A percentile compares a stretch with the other conserved stretches of the same genome.
phyloP scores from a whole-genome alignment of 2,113 vertebrate genomes.

The Thomomys bottae region DNA sequence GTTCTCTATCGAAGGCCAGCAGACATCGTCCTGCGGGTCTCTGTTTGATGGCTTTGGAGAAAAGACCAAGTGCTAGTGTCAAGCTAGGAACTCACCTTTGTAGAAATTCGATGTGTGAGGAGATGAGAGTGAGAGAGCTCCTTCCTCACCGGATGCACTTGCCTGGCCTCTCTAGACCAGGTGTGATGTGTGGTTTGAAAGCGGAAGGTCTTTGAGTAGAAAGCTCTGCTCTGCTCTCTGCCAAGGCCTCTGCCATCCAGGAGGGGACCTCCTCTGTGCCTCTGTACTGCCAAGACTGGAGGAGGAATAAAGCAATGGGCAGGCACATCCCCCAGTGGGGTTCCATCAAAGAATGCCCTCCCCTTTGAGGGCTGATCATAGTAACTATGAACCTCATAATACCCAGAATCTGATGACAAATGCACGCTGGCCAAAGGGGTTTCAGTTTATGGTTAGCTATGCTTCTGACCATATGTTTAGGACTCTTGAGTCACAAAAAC shows the following conservation, averaged over 20 bases:
- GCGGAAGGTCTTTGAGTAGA: conserved; percentile 78
- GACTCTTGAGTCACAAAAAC: conserved; percentile 18
- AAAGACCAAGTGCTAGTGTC: conserved; percentile 32
- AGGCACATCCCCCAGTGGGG: conserved; percentile 55
- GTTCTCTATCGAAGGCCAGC: background rate
- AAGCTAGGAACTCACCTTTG: conserved; percentile 62
- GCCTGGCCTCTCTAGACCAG: conserved; percentile 52
- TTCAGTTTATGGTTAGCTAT: conserved; percentile 44
- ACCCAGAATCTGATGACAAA: conserved; percentile 71
- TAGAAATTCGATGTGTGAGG: conserved; percentile 56
- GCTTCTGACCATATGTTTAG: conserved; percentile 12
- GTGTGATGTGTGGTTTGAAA: conserved; percentile 78
- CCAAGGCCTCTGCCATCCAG: conserved; percentile 81
- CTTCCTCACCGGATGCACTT: conserved; percentile 32
- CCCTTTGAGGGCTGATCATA: conserved; percentile 62
- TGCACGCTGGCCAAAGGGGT: conserved; percentile 48
- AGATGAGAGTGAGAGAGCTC: conserved; percentile 52
- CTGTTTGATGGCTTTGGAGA: conserved; percentile 52
- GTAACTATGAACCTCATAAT: conserved; percentile 71
- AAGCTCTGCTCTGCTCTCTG: conserved; percentile 74
- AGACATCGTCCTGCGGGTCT: background rate
- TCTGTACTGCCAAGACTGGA: conserved; percentile 75
- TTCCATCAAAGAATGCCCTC: conserved; percentile 60
- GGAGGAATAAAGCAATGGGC: conserved; percentile 64
- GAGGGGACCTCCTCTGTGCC: conserved; percentile 68